Conservation (phyloP, 2,113 vertebrate species). For the Colaptes auratus region DNA sequence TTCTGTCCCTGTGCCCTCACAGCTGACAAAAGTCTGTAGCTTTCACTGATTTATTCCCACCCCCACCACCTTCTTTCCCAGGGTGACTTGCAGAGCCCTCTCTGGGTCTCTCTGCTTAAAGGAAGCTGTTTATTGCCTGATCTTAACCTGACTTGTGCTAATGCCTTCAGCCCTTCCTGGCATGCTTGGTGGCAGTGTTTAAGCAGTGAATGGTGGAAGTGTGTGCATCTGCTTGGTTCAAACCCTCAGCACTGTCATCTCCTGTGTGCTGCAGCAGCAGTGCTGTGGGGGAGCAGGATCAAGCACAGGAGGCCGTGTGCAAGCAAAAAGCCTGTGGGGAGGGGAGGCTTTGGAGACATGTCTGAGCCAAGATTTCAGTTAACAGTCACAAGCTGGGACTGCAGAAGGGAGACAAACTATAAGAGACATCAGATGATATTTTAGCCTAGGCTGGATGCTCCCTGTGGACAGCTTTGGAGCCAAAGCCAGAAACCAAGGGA, state of each 20-base stretch:
- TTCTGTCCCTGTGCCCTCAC: neutral
- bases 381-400: neutral
- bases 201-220: neutral
- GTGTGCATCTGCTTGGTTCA: neutral
- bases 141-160: neutral
- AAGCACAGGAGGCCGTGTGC: neutral
- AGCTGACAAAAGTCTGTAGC: neutral
- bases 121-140: neutral
- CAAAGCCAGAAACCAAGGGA: neutral
- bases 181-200: neutral
- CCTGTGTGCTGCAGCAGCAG: neutral
- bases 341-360: neutral
- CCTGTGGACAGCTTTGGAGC: conserved; percentile 17
- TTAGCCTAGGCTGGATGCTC: conserved; percentile 24
- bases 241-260: neutral
- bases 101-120: neutral
- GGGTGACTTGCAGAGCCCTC: neutral
- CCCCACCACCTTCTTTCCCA: neutral
- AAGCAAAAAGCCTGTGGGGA: neutral
- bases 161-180: neutral
- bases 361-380: neutral
- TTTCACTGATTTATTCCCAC: neutral
- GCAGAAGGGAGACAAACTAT: conserved; percentile 16
- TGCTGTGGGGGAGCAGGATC: neutral
- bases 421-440: conserved; percentile 29